Conservation (phyloP, 2,113 vertebrate genomes). For the Pseudolaguvia tuberculata region DNA sequence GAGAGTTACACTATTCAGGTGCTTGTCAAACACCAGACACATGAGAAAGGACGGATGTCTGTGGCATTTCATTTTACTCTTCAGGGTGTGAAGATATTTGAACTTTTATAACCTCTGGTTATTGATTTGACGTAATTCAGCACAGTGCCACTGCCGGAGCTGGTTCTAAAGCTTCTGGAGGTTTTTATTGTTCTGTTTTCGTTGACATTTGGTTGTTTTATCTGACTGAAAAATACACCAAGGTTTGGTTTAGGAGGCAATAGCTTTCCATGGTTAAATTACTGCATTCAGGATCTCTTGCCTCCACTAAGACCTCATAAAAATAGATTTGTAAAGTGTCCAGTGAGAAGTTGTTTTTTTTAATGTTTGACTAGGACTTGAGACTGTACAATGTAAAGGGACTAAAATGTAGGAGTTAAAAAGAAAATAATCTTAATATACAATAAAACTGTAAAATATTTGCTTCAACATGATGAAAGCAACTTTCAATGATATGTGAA, state of each 20-base stretch:
- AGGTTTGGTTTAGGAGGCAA: not conserved
- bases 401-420: not conserved
- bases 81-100: conserved; percentile 12
- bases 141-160: conserved; percentile 15
- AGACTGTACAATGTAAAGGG: not conserved
- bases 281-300: not conserved
- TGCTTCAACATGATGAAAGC: conserved; percentile 8
- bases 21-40: conserved; percentile 1
- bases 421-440: not conserved
- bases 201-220: conserved; percentile 17
- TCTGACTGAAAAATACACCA: conserved; percentile 7
- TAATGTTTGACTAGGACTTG: not conserved
- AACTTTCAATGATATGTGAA: not conserved
- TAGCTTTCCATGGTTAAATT: conserved; percentile 14
- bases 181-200: conserved; percentile 10
- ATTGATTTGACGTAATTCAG: conserved; percentile 10
- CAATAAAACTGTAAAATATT: not conserved
- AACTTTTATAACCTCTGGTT: conserved; percentile 18
- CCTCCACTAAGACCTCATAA: conserved; percentile 12
- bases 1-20: not conserved
- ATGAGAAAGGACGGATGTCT: not conserved
- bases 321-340: not conserved
- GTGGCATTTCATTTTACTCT: conserved; percentile 13
- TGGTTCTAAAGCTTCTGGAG: conserved; percentile 24
- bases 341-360: not conserved